phyloP scores from a whole-genome alignment of 2,113 vertebrate genomes.

The Hippopotamus amphibius region DNA sequence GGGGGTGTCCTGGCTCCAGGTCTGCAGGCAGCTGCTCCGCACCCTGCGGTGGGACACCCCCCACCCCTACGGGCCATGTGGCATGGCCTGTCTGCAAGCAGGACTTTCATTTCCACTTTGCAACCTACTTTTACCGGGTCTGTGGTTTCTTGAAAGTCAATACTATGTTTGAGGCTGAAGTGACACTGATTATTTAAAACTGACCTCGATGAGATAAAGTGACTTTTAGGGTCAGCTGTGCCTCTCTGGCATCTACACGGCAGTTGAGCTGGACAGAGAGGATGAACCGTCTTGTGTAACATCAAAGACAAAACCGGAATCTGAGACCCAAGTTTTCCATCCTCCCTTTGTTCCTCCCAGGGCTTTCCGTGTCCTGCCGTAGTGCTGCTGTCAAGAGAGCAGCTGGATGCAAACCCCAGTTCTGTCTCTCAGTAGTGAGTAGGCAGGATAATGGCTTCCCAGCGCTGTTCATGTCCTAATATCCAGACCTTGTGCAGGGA shows the following conservation, averaged over 20 bases:
- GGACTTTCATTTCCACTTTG: neutral
- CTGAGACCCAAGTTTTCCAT: neutral
- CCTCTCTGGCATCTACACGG: neutral
- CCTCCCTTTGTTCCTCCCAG: neutral
- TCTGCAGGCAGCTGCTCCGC: too few relatives aligned
- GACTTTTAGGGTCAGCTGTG: neutral
- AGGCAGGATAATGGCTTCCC: neutral
- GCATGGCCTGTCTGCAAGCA: neutral
- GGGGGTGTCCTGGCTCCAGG: neutral
- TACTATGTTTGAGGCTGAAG: neutral
- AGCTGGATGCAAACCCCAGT: neutral
- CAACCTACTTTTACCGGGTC: neutral
- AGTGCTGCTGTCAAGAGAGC: neutral
- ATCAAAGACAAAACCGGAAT: neutral
- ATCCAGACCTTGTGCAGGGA: neutral
- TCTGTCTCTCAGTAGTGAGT: neutral
- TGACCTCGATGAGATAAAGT: neutral
- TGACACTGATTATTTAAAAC: neutral
- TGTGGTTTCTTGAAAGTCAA: slow-evolving; percentile 8
- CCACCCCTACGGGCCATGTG: accelerated
- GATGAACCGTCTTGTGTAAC: neutral
- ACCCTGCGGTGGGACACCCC: too few relatives aligned
- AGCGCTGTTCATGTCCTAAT: neutral
- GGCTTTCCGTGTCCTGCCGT: neutral
- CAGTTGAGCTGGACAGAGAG: neutral